phyloP scores from a whole-genome alignment of 2,888 invertebrate genomes.

The Tachina fera region DNA sequence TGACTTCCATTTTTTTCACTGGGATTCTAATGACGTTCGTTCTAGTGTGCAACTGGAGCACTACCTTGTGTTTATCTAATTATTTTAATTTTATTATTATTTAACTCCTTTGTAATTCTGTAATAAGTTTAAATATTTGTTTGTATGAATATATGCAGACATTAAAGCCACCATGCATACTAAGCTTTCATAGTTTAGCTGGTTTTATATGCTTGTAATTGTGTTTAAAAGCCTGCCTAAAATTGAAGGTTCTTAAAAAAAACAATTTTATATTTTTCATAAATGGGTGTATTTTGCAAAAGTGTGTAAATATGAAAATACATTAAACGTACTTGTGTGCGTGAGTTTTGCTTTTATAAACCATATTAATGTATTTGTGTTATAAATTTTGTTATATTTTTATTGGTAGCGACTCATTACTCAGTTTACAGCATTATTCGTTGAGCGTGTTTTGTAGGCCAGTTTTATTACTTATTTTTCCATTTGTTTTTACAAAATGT shows the following conservation, averaged over 20 bases:
- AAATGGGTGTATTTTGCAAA: slow-evolving; percentile 1
- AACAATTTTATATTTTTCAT: slow-evolving; percentile 37
- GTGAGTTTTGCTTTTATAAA: neutral
- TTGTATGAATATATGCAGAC: neutral
- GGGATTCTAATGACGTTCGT: too few relatives aligned
- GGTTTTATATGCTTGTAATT: neutral
- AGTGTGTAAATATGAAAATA: neutral
- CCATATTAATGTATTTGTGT: slow-evolving; percentile 9
- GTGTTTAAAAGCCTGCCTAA: slow-evolving; percentile 35
- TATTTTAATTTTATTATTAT: neutral
- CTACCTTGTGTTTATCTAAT: neutral
- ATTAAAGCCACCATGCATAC: neutral
- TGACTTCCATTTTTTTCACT: too few relatives aligned
- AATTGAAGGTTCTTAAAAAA: slow-evolving; percentile 30
- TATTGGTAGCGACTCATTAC: neutral
- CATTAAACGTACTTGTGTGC: neutral
- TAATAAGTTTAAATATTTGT: neutral
- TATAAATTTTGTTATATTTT: slow-evolving; percentile 58
- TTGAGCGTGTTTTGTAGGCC: slow-evolving; percentile 6
- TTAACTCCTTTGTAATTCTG: neutral
- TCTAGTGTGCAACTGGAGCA: too few relatives aligned
- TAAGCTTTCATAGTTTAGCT: slow-evolving; percentile 26
- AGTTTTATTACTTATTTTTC: slow-evolving; percentile 26
- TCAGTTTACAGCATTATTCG: too few relatives aligned
- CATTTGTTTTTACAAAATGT: slow-evolving; percentile 6